A percentile compares a stretch with the other conserved stretches of the same genome.
These are phyloP conservation scores for Coccyzus lansbergi DNA, from an alignment of 2,797 vertebrate genomes.

Conservation along the genomic window DNA sequence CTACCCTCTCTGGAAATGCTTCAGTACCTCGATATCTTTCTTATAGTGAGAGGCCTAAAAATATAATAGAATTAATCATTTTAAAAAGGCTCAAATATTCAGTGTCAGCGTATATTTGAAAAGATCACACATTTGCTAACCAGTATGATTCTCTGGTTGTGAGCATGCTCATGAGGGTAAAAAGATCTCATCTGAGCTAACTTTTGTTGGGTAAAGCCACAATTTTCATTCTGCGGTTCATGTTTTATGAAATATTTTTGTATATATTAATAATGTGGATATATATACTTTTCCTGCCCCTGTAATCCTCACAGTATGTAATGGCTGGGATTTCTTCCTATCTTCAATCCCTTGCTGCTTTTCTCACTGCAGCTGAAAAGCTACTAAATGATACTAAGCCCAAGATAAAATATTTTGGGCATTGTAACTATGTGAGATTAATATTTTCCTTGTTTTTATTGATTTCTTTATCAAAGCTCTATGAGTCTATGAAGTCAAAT, in stretches of 20 bases:
- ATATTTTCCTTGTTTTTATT: neutral
- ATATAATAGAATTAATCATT: neutral
- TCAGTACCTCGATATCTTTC: no score
- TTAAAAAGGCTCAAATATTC: neutral
- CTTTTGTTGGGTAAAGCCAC: neutral
- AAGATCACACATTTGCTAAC: neutral
- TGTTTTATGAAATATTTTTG: neutral
- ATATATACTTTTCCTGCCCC: rapidly evolving
- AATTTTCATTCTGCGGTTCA: neutral
- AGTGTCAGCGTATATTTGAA: neutral
- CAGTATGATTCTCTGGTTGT: rapidly evolving
- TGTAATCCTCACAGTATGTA: neutral
- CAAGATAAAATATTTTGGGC: neutral
- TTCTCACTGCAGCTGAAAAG: neutral
- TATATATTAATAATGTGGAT: neutral
- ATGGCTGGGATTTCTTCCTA: neutral
- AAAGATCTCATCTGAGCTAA: neutral
- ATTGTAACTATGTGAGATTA: neutral
- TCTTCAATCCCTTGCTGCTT: neutral
- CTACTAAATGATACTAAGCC: neutral
- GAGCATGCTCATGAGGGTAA: neutral
- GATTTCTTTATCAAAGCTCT: neutral
- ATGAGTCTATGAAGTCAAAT: neutral
- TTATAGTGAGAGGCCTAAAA: no score
- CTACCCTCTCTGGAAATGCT: no score